Evolutionary conservation across 2,797 vertebrate genomes (phyloP), one percentile per base, ranked within the genome.

Genomic region (Australoheros facetus): DNA sequence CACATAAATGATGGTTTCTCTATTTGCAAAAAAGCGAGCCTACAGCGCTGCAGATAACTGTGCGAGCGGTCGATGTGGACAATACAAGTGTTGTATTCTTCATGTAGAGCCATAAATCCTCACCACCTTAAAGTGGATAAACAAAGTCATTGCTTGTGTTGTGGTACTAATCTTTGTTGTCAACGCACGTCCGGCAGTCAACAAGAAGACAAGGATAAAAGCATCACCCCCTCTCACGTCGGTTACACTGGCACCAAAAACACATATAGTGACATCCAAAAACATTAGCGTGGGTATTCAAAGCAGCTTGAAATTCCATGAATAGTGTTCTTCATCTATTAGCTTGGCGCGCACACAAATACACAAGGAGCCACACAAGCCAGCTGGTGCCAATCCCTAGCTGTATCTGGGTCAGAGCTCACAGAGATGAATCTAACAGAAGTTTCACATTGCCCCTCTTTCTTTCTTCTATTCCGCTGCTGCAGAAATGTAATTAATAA

Each of bases 361-460:
- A 71, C 32, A 81, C 26, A 55, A 45, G 48, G 48, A 86, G 32
- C 45, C 62, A 55, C 60, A 79, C 51, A 54, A 72, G 53, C 12
- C 77, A 81, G 77, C 71, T 19, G 30, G 72, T 78, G 75, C 78
- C 80, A 78, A 81, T 89, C 73, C 74, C 11, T 4, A 37, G 60
- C 85, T 89, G 55, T 88, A 93, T 92, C 86, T 95, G 84, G 93
- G 93, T 93, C 91, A 93, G 54, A 56, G 71, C 84, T 73, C 90
- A 89, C 86, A 81, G 85, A 90, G 91, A 92, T 88, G 76, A 84
- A 93, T 93, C 69, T 74, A 83, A 77, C 71, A 1, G 69, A 88
- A 83, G 82, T 90, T 90, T 87, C 82, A 73, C 62, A 71, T 85
- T 37, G 77, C 70, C 77, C 74, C 77, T 82, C 26, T 88, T 85